phyloP scores from a whole-genome alignment of 2,113 vertebrate species.

The Argyrosomus japonicus region DNA sequence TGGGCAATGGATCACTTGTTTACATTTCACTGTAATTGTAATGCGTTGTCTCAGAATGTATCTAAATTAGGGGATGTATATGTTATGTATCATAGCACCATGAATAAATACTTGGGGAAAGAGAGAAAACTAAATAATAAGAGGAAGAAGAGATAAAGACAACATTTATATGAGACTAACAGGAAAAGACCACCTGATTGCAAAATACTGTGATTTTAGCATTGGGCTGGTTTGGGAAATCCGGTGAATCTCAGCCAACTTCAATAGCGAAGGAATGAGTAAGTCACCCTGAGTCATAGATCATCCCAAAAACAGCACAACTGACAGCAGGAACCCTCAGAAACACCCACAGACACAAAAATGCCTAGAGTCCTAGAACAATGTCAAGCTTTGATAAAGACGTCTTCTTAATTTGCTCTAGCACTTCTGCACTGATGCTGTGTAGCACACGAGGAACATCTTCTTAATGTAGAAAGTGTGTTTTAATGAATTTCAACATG shows the following conservation, averaged over 20 bases:
- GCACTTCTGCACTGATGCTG: not conserved
- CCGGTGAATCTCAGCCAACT: conserved; percentile 6
- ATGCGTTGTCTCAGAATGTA: not conserved
- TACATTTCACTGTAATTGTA: not conserved
- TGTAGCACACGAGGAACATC: conserved; percentile 6
- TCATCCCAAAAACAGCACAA: conserved; percentile 33
- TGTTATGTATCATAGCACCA: not conserved
- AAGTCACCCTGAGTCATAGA: conserved; percentile 34
- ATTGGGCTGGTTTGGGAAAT: conserved; percentile 2
- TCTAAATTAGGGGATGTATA: not conserved
- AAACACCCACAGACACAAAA: conserved; percentile 47
- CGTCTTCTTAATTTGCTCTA: conserved; percentile 1
- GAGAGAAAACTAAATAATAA: not conserved
- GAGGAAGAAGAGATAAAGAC: not conserved
- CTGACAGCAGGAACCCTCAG: conserved; percentile 29
- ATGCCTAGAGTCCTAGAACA: conserved; percentile 37
- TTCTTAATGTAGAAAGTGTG: conserved; percentile 16
- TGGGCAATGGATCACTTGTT: not conserved
- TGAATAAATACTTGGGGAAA: not conserved
- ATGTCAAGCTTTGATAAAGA: conserved; percentile 36
- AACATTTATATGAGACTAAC: not conserved
- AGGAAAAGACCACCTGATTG: not conserved
- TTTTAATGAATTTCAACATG: conserved; percentile 39
- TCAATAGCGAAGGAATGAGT: conserved; percentile 28
- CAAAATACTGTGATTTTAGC: not conserved